Evolutionary conservation across 1,140 invertebrate species (phyloP).

Genomic region (Drosophila saltans): DNA sequence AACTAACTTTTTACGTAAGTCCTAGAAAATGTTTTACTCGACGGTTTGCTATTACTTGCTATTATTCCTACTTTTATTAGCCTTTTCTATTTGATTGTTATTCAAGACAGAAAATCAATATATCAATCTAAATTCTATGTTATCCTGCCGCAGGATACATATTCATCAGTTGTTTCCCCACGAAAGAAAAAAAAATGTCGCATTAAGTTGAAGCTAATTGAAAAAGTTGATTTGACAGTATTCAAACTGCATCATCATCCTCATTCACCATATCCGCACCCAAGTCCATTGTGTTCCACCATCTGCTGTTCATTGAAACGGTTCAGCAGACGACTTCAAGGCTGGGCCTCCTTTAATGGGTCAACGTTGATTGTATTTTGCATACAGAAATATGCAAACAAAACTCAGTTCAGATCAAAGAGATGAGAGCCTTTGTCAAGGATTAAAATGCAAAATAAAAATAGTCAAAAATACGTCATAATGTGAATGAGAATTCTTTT

Average conservation of each 20-base stretch:
- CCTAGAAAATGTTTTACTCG: not conserved
- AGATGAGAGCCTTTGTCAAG: not conserved
- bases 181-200: not conserved
- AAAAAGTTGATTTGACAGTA: constrained; percentile 49
- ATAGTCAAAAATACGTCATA: not conserved
- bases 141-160: constrained; percentile 44
- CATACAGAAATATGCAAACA: constrained; percentile 16
- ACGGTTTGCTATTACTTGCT: constrained; percentile 12
- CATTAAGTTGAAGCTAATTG: constrained; percentile 46
- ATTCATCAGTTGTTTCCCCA: not conserved
- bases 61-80: constrained; percentile 8
- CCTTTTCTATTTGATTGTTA: not conserved
- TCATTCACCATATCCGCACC: not conserved
- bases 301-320: constrained; percentile 38
- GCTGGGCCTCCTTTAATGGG: constrained; percentile 51
- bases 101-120: constrained; percentile 70
- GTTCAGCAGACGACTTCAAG: constrained; percentile 70
- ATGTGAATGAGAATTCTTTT: not conserved
- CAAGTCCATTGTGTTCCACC: constrained; percentile 27
- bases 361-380: constrained; percentile 37
- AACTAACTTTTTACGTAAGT: constrained; percentile 52
- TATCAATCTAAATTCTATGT: constrained; percentile 24
- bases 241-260: constrained; percentile 26
- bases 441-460: constrained; percentile 5
- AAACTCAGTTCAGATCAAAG: not conserved